Evolutionary conservation across 1,140 invertebrate species (phyloP), one percentile per base, ranked within the genome.

Genomic region (Oryctes rhinoceros): DNA sequence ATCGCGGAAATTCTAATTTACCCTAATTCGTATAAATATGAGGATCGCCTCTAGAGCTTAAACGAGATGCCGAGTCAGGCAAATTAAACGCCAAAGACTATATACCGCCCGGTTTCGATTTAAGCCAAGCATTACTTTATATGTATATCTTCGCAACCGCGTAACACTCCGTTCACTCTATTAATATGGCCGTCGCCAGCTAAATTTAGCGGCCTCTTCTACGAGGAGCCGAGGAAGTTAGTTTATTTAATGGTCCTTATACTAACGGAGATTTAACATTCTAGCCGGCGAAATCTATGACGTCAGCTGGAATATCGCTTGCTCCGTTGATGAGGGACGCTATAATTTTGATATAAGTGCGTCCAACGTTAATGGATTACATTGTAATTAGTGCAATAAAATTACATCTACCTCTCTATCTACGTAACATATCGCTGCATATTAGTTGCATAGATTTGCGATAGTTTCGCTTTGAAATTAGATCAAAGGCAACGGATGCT

Each of bases 291-390:
- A 59, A 59, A 59, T 59, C 53, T 59, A 59, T 59, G 53, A 59
- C n/a, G 53, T 59, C 53, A 59, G 53, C 53, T 7, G 15, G 53
- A 59, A 59, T 59, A 59, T 59, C 53, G 53, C 53, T 59, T 59
- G n/a, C 15, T 59, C 39, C 53, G 53, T 6, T 59, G 53, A 59
- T 59, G 53, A 59, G 24, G 24, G 53, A 59, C n/a, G 53, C 53
- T 59, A 59, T 59, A 59, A 59, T 59, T 59, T 59, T n/a, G 53
- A 59, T 59, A 18, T 59, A 59, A 59, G 15, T 59, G 15, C 53
- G 53, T 59, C 53, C 13, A 59, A n/a, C 53, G 53, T 59, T 59
- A 59, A 59, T 59, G 18, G 53, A 59, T 59, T 59, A 59, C 18
- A 15, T 59, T 59, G 53, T 59, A 59, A 59, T n/a, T 59, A 59